Evolutionary conservation across 2,888 invertebrate genomes (phyloP).

Genomic region (Linyphia triangularis): DNA sequence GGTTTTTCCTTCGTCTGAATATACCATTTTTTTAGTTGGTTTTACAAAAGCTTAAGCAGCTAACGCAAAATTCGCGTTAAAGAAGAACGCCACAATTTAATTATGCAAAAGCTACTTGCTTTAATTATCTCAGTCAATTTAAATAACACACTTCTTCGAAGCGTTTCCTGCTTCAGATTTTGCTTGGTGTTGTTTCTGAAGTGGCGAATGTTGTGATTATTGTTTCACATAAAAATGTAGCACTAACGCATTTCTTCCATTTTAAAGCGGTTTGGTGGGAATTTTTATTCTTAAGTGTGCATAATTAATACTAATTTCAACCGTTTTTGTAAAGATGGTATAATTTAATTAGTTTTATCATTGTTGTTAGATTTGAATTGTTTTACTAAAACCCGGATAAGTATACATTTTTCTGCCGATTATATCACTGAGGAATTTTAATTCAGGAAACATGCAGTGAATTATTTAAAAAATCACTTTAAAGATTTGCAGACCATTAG

Average conservation of each 20-base stretch:
- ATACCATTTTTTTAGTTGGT: slow-evolving; percentile 4
- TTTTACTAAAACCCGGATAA: too few relatives aligned
- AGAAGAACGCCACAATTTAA: slow-evolving; percentile 28
- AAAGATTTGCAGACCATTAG: too few relatives aligned
- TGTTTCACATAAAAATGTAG: background rate
- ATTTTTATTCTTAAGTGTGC: background rate
- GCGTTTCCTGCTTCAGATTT: slow-evolving; percentile 5
- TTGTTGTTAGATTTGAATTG: too few relatives aligned
- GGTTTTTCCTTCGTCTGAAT: background rate
- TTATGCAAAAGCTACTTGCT: slow-evolving; percentile 29
- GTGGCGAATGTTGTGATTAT: background rate
- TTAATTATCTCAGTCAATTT: slow-evolving; percentile 47
- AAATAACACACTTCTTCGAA: slow-evolving; percentile 7
- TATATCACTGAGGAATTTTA: too few relatives aligned
- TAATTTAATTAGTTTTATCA: background rate
- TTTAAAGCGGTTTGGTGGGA: background rate
- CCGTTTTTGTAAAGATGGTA: background rate
- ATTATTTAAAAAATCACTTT: too few relatives aligned
- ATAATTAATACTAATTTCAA: background rate
- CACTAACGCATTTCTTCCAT: too few relatives aligned
- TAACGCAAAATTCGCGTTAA: slow-evolving; percentile 7
- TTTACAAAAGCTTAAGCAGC: background rate
- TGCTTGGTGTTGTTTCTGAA: background rate
- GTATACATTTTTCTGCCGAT: too few relatives aligned
- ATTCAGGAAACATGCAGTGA: too few relatives aligned